These are phyloP conservation scores for Coenonympha glycerion DNA, from an alignment of 2,888 invertebrate species.

Conservation along the genomic window DNA sequence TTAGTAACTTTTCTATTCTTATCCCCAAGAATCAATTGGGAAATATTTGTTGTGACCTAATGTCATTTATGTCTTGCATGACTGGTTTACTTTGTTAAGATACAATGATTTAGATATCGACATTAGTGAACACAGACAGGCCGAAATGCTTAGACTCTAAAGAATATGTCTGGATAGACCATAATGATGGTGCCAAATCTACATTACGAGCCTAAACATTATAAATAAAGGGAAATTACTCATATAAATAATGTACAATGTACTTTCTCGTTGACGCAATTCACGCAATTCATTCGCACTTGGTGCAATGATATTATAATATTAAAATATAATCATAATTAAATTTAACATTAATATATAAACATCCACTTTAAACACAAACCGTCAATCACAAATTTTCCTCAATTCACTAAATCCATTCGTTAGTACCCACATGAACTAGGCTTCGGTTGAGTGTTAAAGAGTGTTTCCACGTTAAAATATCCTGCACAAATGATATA, in stretches of 20 bases:
- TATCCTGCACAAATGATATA: background rate
- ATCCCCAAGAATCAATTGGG: no score
- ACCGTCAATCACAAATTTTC: conserved; percentile 59
- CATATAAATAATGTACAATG: conserved; percentile 34
- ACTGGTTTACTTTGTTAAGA: no score
- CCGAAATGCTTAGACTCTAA: no score
- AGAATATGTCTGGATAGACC: no score
- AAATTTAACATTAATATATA: conserved; percentile 41
- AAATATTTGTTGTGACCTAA: no score
- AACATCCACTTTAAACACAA: conserved; percentile 56
- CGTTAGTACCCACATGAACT: conserved; percentile 17
- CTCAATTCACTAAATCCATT: conserved; percentile 40
- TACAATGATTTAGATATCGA: no score
- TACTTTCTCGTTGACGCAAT: conserved; percentile 58
- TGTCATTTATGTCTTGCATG: no score
- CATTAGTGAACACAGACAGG: no score
- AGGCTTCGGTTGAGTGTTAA: conserved; percentile 3
- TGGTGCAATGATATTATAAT: conserved; percentile 59
- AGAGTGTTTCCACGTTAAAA: background rate
- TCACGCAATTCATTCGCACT: conserved; percentile 61
- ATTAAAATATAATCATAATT: conserved; percentile 45
- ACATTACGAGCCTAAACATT: conserved; percentile 40
- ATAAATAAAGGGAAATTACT: conserved; percentile 45
- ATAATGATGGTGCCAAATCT: conserved; percentile 48
- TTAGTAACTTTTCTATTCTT: no score